Conservation (phyloP, 2,113 vertebrate species). For the Oceanodroma tethys region DNA sequence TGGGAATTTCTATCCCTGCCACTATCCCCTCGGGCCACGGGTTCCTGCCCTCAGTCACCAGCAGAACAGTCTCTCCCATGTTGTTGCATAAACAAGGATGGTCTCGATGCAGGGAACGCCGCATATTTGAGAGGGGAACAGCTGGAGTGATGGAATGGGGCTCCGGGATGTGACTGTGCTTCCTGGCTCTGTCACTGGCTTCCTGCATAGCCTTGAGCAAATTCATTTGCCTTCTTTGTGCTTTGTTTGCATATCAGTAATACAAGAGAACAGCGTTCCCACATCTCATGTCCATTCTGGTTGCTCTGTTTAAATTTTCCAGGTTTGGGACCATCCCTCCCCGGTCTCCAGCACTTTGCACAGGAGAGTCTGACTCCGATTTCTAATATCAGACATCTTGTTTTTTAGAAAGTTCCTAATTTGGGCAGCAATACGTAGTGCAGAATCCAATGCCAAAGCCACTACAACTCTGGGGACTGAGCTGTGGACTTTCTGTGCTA, state of each 20-base stretch:
- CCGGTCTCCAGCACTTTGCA: fast-evolving
- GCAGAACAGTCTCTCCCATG: neutral
- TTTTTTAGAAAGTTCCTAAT: neutral
- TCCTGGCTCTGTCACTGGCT: neutral
- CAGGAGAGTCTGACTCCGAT: neutral
- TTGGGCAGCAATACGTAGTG: fast-evolving
- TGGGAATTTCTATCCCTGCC: neutral
- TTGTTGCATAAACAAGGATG: neutral
- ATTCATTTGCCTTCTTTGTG: neutral
- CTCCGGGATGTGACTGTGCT: neutral
- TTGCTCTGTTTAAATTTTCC: neutral
- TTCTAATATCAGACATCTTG: fast-evolving
- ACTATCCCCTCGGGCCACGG: fast-evolving
- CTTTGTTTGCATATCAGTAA: neutral
- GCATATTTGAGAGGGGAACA: neutral
- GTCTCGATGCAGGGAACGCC: neutral
- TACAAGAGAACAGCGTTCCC: neutral
- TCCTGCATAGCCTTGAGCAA: neutral
- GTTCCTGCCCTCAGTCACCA: neutral
- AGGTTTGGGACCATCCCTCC: neutral
- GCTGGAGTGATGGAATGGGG: neutral
- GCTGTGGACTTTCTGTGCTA: neutral
- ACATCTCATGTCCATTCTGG: neutral
- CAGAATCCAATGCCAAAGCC: neutral
- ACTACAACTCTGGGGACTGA: neutral